Evolutionary conservation across 2,113 vertebrate species (phyloP), one percentile per base, ranked within the genome.

Genomic region (Scalopus aquaticus): DNA sequence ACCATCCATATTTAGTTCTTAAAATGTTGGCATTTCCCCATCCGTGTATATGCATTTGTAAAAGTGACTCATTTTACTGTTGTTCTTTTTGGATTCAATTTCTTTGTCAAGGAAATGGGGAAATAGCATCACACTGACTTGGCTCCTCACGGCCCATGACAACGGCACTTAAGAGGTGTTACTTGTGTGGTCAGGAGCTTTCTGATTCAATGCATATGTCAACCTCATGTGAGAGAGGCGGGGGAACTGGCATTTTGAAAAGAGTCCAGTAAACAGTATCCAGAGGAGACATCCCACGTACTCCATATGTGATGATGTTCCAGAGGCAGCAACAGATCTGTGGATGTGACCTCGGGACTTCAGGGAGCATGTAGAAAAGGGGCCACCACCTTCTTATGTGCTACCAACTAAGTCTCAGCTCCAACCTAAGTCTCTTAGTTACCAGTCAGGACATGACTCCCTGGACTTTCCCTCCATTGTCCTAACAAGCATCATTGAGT

Each of bases 1-100:
- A 89, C 20, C 39, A 65, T 44, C 20, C 24, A 35, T n/a, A 88
- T 64, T 81, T 72, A 81, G 62, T 85, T 85, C 54, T 95, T 77
- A 80, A 79, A 76, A 93, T 83, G 51, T 58, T 86, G 69, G 7
- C 44, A 42, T 95, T 89, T 19, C 44, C 35, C 24, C 10, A 51
- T 49, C 19, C 62, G 81, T 51, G 10, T 42, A 64, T 26, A 44
- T 19, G 11, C 46, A 77, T 67, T 69, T 81, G 70, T 56, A 42
- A 74, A 88, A 90, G 51, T 62, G 26, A 51, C 49, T 51, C 49
- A 51, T 51, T 51, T 51, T 51, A 51, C 49, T 51, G 49, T 10
- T 28, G n/a, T 42, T 15, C 32, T 76, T 20, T 49, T 10, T 4
- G 32, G 65, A 49, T 62, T 62, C n/a, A 6, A 22, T 28, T 28